phyloP scores from a whole-genome alignment of 1,140 invertebrate species.

The Cataglyphis hispanica region DNA sequence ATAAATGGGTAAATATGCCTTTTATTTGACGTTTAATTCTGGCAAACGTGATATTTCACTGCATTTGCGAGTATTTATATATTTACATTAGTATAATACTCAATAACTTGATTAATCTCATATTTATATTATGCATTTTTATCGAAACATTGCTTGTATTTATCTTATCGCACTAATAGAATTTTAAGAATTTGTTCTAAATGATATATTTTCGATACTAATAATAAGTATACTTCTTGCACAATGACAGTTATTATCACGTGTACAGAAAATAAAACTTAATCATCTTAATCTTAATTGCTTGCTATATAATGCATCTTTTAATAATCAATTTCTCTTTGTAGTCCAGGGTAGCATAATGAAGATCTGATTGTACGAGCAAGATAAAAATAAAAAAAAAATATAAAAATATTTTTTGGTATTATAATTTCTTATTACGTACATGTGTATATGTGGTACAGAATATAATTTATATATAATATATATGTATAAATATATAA shows the following conservation, averaged over 20 bases:
- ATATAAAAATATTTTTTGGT: neutral
- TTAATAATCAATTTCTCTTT: conserved; percentile 39
- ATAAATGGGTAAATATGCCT: conserved; percentile 78
- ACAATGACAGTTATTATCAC: neutral
- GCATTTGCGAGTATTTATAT: neutral
- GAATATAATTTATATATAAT: neutral
- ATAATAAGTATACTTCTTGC: neutral
- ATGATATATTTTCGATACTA: neutral
- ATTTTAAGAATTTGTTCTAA: neutral
- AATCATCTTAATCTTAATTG: neutral
- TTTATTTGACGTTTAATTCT: neutral
- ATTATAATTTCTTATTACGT: neutral
- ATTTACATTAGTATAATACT: neutral
- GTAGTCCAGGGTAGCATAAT: conserved; percentile 45
- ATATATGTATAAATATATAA: too few relatives aligned
- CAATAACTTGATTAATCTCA: neutral
- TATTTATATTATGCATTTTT: neutral
- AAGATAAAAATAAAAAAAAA: neutral
- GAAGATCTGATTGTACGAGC: neutral
- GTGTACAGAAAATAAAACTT: neutral
- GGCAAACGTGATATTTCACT: neutral
- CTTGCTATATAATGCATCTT: neutral
- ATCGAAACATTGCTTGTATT: neutral
- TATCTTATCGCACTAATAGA: neutral
- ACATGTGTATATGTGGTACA: too few relatives aligned